Percentiles rank a stretch among this genome's conserved stretches.
Conservation (phyloP, 2,113 vertebrate species). For the Eublepharis macularius region DNA sequence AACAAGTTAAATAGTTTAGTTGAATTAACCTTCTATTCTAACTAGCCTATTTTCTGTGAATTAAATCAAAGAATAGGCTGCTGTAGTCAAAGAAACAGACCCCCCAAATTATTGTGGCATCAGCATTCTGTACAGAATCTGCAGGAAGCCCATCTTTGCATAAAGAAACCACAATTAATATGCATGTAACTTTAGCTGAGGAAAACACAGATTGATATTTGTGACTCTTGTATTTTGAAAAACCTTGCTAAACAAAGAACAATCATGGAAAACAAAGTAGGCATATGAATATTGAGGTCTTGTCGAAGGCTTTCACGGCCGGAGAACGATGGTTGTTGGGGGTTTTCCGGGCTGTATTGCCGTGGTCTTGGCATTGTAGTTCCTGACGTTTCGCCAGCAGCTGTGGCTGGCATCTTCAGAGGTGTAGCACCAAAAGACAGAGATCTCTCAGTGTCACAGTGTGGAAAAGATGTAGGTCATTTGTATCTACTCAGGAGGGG, state of each 20-base stretch:
- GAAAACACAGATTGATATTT: background rate
- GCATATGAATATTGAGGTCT: background rate
- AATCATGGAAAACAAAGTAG: background rate
- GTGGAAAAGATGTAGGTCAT: too few species aligned
- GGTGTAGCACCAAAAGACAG: too few species aligned
- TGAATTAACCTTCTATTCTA: background rate
- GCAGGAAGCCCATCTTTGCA: background rate
- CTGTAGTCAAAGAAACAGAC: background rate
- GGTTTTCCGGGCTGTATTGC: too few species aligned
- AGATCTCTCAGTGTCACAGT: too few species aligned
- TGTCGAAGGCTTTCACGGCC: too few species aligned
- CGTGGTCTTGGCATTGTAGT: too few species aligned
- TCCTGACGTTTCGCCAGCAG: too few species aligned
- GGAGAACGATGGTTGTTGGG: too few species aligned
- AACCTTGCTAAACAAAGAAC: background rate
- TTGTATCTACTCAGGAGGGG: too few species aligned
- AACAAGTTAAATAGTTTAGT: background rate
- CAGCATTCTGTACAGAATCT: slow-evolving; percentile 11
- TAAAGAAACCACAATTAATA: slow-evolving; percentile 3
- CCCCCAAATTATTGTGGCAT: background rate
- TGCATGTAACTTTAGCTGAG: background rate
- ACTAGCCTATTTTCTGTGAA: background rate
- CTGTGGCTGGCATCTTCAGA: too few species aligned
- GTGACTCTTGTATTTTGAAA: background rate
- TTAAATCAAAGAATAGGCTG: background rate